A percentile compares a stretch with the other conserved stretches of the same genome.
Conservation (phyloP, 2,888 invertebrate species). For the Diabrotica balteata region DNA sequence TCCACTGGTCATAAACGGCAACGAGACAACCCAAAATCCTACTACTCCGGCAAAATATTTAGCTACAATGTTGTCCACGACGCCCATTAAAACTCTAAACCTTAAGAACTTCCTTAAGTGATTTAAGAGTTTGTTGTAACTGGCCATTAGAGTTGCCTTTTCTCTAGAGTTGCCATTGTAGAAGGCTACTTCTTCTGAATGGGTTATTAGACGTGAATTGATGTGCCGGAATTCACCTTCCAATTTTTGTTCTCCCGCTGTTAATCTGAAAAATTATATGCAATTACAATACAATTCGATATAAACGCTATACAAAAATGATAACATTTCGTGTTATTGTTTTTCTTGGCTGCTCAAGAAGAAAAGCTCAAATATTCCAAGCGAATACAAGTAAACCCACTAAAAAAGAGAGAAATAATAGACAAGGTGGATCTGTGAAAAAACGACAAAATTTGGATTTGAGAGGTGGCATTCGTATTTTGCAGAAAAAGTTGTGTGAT, state of each 20-base stretch:
- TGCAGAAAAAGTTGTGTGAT: too few species aligned
- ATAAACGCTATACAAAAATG: too few species aligned
- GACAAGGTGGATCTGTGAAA: too few species aligned
- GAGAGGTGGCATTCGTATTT: too few species aligned
- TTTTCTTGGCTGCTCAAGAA: too few species aligned
- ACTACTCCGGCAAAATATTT: constrained; percentile 97
- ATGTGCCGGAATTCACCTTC: constrained; percentile 98
- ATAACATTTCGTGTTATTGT: too few species aligned
- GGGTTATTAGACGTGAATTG: constrained; percentile 93
- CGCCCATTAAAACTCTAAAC: constrained; percentile 91
- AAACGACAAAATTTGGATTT: too few species aligned
- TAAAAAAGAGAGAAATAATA: too few species aligned
- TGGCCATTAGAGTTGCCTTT: constrained; percentile 83
- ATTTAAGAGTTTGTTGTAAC: constrained; percentile 86
- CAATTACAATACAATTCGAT: not conserved
- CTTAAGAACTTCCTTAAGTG: constrained; percentile 88
- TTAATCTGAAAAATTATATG: constrained; percentile 66
- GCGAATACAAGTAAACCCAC: too few species aligned
- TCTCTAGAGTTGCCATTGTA: constrained; percentile 87
- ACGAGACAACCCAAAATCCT: constrained; percentile 93
- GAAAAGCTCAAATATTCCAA: too few species aligned
- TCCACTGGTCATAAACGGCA: constrained; percentile 85
- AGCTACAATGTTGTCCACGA: constrained; percentile 94
- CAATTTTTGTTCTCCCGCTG: constrained; percentile 91
- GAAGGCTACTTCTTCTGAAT: constrained; percentile 93